Percentiles rank a stretch among this genome's conserved stretches.
Conservation (phyloP, 2,797 vertebrate species). For the Tinamus major region DNA sequence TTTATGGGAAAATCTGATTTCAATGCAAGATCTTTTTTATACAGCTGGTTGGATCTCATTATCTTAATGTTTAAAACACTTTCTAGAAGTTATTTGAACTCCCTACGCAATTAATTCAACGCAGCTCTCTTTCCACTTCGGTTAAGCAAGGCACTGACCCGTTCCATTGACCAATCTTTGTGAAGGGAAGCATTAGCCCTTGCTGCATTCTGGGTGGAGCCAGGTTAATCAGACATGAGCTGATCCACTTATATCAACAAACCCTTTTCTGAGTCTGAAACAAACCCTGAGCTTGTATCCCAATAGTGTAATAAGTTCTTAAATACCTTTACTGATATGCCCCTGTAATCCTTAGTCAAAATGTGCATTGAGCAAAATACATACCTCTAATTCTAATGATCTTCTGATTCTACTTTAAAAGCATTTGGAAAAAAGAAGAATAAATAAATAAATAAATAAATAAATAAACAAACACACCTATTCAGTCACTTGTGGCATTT, state of each 20-base stretch:
- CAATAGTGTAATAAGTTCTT: not conserved
- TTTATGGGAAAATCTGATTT: not conserved
- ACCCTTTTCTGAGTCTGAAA: not conserved
- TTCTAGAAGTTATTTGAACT: not conserved
- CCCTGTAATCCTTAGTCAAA: not conserved
- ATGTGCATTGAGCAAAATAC: not conserved
- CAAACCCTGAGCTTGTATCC: not conserved
- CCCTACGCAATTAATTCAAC: not conserved
- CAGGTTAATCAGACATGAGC: fast-evolving
- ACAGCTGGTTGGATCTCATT: not conserved
- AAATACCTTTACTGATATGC: not conserved
- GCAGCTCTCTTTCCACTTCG: not conserved
- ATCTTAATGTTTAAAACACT: not conserved
- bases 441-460: no score
- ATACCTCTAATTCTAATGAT: not conserved
- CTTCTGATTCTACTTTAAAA: not conserved
- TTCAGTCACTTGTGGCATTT: not conserved
- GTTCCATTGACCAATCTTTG: not conserved
- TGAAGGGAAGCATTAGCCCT: not conserved
- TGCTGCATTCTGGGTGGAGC: not conserved
- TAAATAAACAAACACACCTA: no score
- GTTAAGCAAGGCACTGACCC: not conserved
- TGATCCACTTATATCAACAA: not conserved
- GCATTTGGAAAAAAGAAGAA: not conserved
- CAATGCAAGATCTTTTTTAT: not conserved